Evolutionary conservation across 2,113 vertebrate genomes (phyloP), one percentile per base, ranked within the genome.

Genomic region (Gopherus flavomarginatus): DNA sequence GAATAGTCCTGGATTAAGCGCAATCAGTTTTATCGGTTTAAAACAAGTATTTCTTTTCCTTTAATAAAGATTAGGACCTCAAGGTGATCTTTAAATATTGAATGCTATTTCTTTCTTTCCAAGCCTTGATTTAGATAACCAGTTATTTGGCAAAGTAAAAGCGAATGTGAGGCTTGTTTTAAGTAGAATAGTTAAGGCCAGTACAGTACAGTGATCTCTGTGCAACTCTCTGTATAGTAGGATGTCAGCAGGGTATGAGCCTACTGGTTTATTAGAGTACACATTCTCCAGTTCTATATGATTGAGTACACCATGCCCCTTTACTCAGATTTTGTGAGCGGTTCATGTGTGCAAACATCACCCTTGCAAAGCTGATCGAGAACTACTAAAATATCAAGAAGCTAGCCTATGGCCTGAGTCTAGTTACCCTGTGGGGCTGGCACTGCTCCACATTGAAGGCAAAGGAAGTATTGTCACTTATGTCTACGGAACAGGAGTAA

Each of bases 11-110:
- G 87, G 75, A 9, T 27, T 35, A 0, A 49, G 54, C 86, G 87
- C 92, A 38, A 87, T 92, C 90, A 88, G 90, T 86, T 86, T 83
- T 85, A 93, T 83, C 62, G 77, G 78, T 0, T n/a, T 14, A 62
- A 21, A 92, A 57, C 9, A 77, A 94, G 69, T 6, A 44, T 2
- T 29, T 54, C 38, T 69, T 69, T 83, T 69, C 22, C 78, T 82
- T 78, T 89, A 35, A 1, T 2, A 94, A 93, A 80, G 49, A 27
- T 47, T 78, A 53, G 54, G 27, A 77, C 84, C 78, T 84, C 91
- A 79, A 82, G 85, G 77, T 81, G 87, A 91, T 81, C 93, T 85
- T 83, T 8, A 95, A 96, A 92, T 94, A 81, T 93, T 97, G 96
- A 79, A 75, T 90, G 21, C 21, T 87, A 93, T 89, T 52, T 35